Conservation (phyloP, 2,113 vertebrate genomes). For the Lasiurus cinereus region DNA sequence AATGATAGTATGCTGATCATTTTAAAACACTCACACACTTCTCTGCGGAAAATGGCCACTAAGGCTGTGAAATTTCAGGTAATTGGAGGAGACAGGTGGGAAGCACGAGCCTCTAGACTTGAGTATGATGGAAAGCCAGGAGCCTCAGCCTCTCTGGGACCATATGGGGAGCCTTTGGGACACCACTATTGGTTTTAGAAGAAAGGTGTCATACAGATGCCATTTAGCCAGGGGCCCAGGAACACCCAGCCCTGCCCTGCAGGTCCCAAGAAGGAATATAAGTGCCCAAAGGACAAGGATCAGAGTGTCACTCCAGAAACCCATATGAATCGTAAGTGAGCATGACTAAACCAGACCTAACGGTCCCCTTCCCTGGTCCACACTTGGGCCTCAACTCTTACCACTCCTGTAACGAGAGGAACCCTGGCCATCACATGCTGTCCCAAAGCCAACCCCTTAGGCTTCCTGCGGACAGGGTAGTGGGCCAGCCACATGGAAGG, state of each 20-base stretch:
- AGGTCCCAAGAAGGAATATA: neutral
- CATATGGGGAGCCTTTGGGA: neutral
- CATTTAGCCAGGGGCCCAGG: neutral
- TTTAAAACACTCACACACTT: neutral
- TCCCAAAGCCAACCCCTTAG: neutral
- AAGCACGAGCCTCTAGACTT: neutral
- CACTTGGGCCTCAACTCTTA: neutral
- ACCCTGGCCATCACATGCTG: fast-evolving
- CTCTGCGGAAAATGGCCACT: neutral
- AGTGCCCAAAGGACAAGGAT: neutral
- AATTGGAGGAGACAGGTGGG: neutral
- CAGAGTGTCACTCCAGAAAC: neutral
- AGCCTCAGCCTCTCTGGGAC: neutral
- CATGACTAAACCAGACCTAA: neutral
- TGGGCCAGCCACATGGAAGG: neutral
- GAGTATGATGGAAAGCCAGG: neutral
- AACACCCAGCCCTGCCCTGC: neutral
- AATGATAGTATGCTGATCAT: neutral
- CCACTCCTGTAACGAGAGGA: neutral
- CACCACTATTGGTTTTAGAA: neutral
- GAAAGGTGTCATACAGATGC: neutral
- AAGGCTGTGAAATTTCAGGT: neutral
- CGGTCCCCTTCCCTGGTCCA: neutral
- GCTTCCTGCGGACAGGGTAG: neutral
- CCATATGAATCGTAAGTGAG: neutral